These are phyloP conservation scores for Zingel zingel DNA, from an alignment of 2,113 vertebrate genomes.

Conservation along the genomic window DNA sequence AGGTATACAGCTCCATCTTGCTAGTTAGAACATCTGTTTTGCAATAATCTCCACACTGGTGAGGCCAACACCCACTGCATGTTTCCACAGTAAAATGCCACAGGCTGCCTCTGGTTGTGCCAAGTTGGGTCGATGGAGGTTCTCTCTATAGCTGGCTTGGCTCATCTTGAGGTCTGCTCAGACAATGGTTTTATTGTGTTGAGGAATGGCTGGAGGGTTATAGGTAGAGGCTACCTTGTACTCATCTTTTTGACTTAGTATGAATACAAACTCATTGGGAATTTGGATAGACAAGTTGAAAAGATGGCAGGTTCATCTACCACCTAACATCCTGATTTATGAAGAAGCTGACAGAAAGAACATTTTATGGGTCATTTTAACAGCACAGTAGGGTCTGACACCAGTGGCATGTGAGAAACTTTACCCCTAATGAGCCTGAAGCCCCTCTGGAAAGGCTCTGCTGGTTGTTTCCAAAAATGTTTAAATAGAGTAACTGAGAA, in stretches of 20 bases:
- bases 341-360: not conserved
- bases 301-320: not conserved
- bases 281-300: not conserved
- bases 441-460: conserved; percentile 24
- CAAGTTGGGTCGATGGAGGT: conserved; percentile 55
- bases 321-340: conserved; percentile 14
- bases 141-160: conserved; percentile 29
- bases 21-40: conserved; percentile 68
- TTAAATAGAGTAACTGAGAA: conserved; percentile 23
- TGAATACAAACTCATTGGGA: conserved; percentile 9
- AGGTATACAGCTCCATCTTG: conserved; percentile 7
- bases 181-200: conserved; percentile 64
- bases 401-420: conserved; percentile 19
- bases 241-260: conserved; percentile 21
- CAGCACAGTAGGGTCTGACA: conserved; percentile 18
- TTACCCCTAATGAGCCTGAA: conserved; percentile 29
- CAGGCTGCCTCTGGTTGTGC: conserved; percentile 51
- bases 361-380: conserved; percentile 42
- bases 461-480: conserved; percentile 30
- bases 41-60: conserved; percentile 52
- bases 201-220: conserved; percentile 11
- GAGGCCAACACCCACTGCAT: conserved; percentile 77
- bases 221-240: conserved; percentile 8
- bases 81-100: conserved; percentile 80
- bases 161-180: conserved; percentile 30